phyloP scores from a whole-genome alignment of 92 coral and sea anemone species.

The Nematostella vectensis region DNA sequence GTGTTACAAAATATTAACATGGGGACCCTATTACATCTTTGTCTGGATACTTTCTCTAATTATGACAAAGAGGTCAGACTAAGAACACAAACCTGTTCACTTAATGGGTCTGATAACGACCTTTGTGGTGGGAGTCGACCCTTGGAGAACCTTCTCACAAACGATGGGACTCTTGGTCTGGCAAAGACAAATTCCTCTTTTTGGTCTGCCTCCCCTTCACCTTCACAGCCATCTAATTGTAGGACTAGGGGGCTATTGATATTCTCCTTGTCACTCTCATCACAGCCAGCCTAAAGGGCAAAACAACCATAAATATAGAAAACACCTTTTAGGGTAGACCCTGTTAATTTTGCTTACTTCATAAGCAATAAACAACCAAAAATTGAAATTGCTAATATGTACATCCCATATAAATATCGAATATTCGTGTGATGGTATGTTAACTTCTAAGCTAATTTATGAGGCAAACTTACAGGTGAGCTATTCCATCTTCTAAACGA shows the following conservation, averaged over 20 bases:
- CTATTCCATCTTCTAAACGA: slow-evolving; percentile 78
- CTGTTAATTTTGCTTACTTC: too few relatives aligned
- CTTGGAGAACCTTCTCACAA: slow-evolving; percentile 36
- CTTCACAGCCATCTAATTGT: slow-evolving; percentile 1
- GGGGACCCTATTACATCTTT: too few relatives aligned
- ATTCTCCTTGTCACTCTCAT: slow-evolving; percentile 60
- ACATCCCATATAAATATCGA: too few relatives aligned
- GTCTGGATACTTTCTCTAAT: too few relatives aligned
- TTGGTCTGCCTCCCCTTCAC: slow-evolving; percentile 10
- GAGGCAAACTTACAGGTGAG: slow-evolving; percentile 89
- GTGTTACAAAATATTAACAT: too few relatives aligned
- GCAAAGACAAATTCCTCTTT: slow-evolving; percentile 62
- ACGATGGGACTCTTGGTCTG: slow-evolving; percentile 62
- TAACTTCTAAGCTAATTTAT: too few relatives aligned
- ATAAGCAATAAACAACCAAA: too few relatives aligned
- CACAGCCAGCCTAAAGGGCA: slow-evolving; percentile 54
- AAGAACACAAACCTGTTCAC: too few relatives aligned
- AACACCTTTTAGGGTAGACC: not conserved
- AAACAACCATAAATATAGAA: too few relatives aligned
- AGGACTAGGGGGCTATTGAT: slow-evolving; percentile 16
- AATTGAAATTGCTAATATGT: too few relatives aligned
- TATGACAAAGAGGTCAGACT: too few relatives aligned
- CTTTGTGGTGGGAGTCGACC: slow-evolving; percentile 16
- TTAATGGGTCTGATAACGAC: slow-evolving; percentile 59
- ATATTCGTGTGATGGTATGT: too few relatives aligned